A percentile compares a stretch with the other conserved stretches of the same genome.
phyloP scores from a whole-genome alignment of 1,140 invertebrate genomes.

The Oncopodura yosiiana region DNA sequence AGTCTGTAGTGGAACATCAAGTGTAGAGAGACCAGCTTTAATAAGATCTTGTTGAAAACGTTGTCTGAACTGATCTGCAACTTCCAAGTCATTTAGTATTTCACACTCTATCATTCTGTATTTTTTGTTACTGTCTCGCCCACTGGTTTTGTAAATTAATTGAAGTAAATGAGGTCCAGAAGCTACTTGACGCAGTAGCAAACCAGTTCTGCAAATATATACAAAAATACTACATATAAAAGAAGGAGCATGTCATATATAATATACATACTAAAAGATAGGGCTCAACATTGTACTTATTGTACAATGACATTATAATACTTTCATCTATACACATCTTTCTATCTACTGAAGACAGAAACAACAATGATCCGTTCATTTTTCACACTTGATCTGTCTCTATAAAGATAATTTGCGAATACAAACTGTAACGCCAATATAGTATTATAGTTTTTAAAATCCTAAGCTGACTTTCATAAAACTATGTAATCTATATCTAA shows the following conservation, averaged over 20 bases:
- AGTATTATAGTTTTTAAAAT: too few relatives aligned
- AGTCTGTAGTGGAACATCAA: neutral
- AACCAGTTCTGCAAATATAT: constrained; percentile 43
- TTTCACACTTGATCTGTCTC: too few relatives aligned
- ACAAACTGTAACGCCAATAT: too few relatives aligned
- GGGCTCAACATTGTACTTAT: too few relatives aligned
- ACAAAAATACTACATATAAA: constrained; percentile 7
- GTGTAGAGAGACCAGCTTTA: constrained; percentile 36
- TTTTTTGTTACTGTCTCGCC: constrained; percentile 22
- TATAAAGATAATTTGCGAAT: too few relatives aligned
- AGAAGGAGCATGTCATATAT: neutral
- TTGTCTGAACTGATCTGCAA: constrained; percentile 47
- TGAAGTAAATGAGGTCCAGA: constrained; percentile 56
- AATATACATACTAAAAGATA: too few relatives aligned
- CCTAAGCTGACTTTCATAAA: too few relatives aligned
- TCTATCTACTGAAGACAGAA: too few relatives aligned
- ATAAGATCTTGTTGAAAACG: constrained; percentile 48
- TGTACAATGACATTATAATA: too few relatives aligned
- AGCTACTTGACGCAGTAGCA: constrained; percentile 54
- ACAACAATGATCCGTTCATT: too few relatives aligned
- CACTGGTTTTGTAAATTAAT: constrained; percentile 51
- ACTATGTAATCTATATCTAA: too few relatives aligned
- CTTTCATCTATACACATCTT: too few relatives aligned
- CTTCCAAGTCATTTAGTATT: constrained; percentile 46
- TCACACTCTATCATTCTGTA: constrained; percentile 53